phyloP scores from a whole-genome alignment of 2,888 invertebrate species.

The Epicampocera succincta region DNA sequence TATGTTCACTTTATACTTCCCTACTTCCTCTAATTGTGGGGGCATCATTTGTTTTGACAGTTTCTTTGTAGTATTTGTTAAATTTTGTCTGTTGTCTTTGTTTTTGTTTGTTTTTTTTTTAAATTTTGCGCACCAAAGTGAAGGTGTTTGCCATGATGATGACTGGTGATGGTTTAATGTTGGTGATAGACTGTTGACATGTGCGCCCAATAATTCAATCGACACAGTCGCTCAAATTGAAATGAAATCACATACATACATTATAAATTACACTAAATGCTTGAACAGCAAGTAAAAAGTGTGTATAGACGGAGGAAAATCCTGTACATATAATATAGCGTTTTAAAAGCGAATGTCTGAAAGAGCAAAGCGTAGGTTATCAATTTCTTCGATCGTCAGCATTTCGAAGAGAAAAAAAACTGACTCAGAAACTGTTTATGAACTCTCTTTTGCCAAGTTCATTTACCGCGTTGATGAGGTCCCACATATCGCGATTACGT shows the following conservation, averaged over 20 bases:
- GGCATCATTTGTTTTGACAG: conserved; percentile 49
- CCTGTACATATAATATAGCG: no score
- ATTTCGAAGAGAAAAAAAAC: no score
- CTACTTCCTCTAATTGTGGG: conserved; percentile 18
- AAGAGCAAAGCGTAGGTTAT: no score
- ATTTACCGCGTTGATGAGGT: no score
- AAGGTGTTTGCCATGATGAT: conserved; percentile 35
- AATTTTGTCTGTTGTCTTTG: conserved; percentile 9
- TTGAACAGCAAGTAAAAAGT: not conserved
- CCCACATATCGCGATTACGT: no score
- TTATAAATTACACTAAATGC: not conserved
- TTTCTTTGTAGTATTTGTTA: conserved; percentile 25
- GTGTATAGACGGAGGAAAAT: no score
- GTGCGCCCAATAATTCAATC: conserved; percentile 40
- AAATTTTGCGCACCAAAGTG: conserved; percentile 9
- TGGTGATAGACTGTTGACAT: conserved; percentile 34
- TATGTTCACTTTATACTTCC: not conserved
- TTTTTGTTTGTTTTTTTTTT: not conserved
- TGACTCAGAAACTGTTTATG: no score
- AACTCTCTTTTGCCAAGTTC: no score
- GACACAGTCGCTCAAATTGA: conserved; percentile 1
- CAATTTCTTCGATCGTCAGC: no score
- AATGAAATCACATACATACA: not conserved
- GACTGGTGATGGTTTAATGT: not conserved
- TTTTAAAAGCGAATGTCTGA: no score